Conservation (phyloP, 2,888 invertebrate genomes). For the Ernsta delagoae region DNA sequence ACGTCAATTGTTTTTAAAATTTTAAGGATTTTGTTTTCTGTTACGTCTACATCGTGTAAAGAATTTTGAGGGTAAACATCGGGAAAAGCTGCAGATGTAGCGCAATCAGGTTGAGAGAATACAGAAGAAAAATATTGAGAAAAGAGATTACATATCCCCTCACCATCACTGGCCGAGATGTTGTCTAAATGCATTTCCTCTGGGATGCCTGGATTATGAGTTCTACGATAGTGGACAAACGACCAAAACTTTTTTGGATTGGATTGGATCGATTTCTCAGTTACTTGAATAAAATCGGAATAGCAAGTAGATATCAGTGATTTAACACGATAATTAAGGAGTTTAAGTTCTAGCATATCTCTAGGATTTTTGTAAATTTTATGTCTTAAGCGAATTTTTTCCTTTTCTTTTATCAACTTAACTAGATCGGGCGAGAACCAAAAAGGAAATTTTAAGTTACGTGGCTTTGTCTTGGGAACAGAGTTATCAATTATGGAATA, state of each 20-base stretch:
- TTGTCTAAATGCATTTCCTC: not conserved
- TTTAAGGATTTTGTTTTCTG: not conserved
- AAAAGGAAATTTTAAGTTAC: not conserved
- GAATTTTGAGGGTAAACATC: not conserved
- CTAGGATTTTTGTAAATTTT: constrained; percentile 5
- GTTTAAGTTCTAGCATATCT: not conserved
- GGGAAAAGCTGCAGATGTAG: not conserved
- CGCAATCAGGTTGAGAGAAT: not conserved
- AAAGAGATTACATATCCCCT: not conserved
- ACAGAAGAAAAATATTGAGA: not conserved
- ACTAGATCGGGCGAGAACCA: not conserved
- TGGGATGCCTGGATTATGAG: not conserved
- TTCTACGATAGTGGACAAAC: not conserved
- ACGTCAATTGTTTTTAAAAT: not conserved
- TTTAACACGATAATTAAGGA: not conserved
- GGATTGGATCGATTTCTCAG: not conserved
- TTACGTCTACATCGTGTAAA: not conserved
- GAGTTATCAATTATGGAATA: not conserved
- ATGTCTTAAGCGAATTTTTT: not conserved
- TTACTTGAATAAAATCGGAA: not conserved
- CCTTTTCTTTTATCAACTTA: constrained; percentile 1
- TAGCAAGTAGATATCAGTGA: not conserved
- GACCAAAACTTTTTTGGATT: constrained; percentile 7
- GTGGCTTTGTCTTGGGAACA: not conserved
- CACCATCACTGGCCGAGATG: not conserved